Percentiles rank a stretch among this genome's conserved stretches.
phyloP scores from a whole-genome alignment of 30 jellyfish, hydroid and myxozoan species.

The Aurelia aurita complex sp. Pacific region DNA sequence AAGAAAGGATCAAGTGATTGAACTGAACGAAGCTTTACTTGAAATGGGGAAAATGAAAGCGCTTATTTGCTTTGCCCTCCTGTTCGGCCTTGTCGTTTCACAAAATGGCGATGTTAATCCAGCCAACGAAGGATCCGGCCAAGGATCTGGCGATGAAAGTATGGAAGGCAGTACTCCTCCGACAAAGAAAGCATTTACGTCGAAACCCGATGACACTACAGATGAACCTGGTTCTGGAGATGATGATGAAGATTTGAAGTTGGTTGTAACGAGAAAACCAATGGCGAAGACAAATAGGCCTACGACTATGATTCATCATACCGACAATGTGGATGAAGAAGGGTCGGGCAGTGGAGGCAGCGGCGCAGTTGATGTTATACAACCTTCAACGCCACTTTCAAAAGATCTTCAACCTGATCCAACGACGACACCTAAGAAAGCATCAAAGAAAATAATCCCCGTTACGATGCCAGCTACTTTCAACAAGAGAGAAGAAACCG shows the following conservation, averaged over 20 bases:
- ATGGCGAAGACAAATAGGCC: conserved; percentile 5
- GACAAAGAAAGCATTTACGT: not conserved
- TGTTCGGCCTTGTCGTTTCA: conserved; percentile 55
- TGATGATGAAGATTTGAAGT: conserved; percentile 25
- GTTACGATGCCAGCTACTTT: not conserved
- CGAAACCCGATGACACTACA: conserved; percentile 24
- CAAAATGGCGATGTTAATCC: conserved; percentile 51
- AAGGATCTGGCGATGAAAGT: not conserved
- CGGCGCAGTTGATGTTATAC: conserved; percentile 30
- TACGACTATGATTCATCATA: conserved; percentile 1
- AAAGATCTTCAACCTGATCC: not conserved
- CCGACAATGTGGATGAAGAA: conserved; percentile 43
- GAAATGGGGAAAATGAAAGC: conserved; percentile 1
- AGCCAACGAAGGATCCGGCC: conserved; percentile 30
- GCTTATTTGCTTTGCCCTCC: conserved; percentile 23
- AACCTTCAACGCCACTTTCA: conserved; percentile 4
- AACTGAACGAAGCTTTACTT: no score
- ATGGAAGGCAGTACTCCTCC: not conserved
- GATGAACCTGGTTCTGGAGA: conserved; percentile 47
- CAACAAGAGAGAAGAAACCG: not conserved
- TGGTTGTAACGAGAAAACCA: not conserved
- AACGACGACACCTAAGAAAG: not conserved
- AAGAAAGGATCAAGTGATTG: no score
- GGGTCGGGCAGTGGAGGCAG: conserved; percentile 74
- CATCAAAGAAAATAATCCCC: not conserved